Evolutionary conservation across 2,797 vertebrate genomes (phyloP), one percentile per base, ranked within the genome.

Genomic region (Parauchenoglanis punctatus): DNA sequence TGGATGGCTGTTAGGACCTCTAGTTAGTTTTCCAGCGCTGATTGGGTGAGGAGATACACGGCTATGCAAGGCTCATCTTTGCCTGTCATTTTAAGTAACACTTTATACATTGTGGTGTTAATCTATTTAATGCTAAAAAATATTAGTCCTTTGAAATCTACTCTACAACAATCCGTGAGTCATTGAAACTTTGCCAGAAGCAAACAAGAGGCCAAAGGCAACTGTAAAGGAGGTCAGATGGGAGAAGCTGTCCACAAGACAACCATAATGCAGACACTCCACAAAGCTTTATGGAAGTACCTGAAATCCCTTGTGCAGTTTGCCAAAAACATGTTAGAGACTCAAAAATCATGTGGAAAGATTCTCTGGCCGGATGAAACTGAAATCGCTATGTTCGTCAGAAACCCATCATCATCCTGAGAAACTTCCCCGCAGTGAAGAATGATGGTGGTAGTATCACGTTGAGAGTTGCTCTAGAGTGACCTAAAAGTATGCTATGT

Each of bases 1-100:
- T 68, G 68, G 25, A 49, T 61, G 20, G 73, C 61, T 85, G 75
- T 68, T 82, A 77, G 82, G 70, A 78, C 52, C 54, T 87, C 46
- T 40, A 40, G 40, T 40, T 40, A 17, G 76, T 72, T 59, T 73
- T 87, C 58, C 44, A 52, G 52, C n/a, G 13, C 35, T 52, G 67
- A 84, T 46, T 83, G 68, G 75, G 56, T 46, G 84, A 58, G 23
- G 46, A 84, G 17, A 59, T 49, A 49, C 17, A 80, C 54, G 86
- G 76, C 76, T 83, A 56, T 65, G 49, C 67, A 81, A 35, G 12
- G n/a, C 25, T 54, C 31, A 49, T n/a, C 49, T 20, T 77, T 77
- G 46, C 31, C 31, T 80, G 54, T 59, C 77, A 80, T 80, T 80
- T 59, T 23, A 58, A 80, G 18, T 23, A 35, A 40, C 31, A 80